Base-by-base conservation (phyloP, 2,888 invertebrate genomes). In the Hemaris fuciformis region DNA sequence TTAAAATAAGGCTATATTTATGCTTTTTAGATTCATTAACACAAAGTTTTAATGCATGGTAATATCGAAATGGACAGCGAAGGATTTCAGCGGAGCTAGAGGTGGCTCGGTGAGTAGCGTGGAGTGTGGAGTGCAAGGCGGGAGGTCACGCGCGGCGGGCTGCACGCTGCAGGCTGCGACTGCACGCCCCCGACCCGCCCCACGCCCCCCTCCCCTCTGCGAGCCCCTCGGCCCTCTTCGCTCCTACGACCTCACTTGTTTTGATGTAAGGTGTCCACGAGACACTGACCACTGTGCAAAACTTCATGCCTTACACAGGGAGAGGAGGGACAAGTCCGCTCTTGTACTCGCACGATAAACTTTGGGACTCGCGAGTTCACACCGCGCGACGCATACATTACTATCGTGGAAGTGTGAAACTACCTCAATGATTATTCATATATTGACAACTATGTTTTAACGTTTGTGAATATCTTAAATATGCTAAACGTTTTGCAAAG, bases 191-290 rank as follows among this genome's bases (percentile, higher is more conserved):
- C 77, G 79, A 79, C 78, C 86, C 88, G 88, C 89, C 88, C 69
- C 83, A 75, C 80, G 77, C 75, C 82, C 76, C 76, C 71, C 74
- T 65, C 69, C 65, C 61, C 74, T 66, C 77, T 75, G 67, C 68
- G 58, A 71, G 67, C 72, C 79, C 70, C 76, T 62, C 53, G 66
- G 41, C 71, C 70, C 70, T 70, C 69, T 31, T 53, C 74, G 70
- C 72, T 70, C 68, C 73, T 68, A 75, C 82, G 76, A 82, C 84
- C 83, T 83, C 85, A 87, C 88, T 89, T 88, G 89, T 91, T 91
- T 90, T 91, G 89, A 91, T 89, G 89, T 90, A 90, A 89, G 87
- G 86, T 87, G 88, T 87, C 89, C 83, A 83, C 64, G 57, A 61
- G 57, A 59, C 62, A 62, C 83, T 79, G 80, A 81, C 83, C 81